phyloP scores from a whole-genome alignment of 2,113 vertebrate genomes.

The Myocastor coypus region DNA sequence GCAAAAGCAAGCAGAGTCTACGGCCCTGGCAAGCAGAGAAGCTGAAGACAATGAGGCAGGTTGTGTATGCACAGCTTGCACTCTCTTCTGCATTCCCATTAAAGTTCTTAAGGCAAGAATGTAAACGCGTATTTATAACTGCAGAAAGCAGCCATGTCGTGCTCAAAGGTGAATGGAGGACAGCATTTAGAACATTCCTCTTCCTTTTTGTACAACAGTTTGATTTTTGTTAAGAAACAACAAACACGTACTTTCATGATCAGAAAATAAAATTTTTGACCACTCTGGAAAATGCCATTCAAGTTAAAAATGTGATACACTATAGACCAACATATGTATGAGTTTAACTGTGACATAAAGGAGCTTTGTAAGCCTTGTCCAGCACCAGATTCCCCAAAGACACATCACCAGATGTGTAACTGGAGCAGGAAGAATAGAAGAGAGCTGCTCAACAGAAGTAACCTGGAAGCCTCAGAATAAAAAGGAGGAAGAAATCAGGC shows the following conservation, averaged over 20 bases:
- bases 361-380: conserved; percentile 10
- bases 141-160: background rate
- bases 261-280: background rate
- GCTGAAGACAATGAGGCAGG: background rate
- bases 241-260: conserved; percentile 41
- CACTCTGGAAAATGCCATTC: conserved; percentile 16
- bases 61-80: background rate
- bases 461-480: background rate
- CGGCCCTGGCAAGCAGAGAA: background rate
- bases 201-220: background rate
- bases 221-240: background rate
- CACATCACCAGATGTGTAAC: conserved; percentile 36
- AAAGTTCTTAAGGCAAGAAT: conserved; percentile 3
- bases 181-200: background rate
- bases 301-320: conserved; percentile 46
- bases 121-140: background rate
- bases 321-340: background rate
- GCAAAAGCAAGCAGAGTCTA: background rate
- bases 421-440: background rate
- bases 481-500: background rate
- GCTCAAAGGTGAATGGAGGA: background rate
- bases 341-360: conserved; percentile 41
- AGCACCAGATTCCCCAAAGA: conserved; percentile 24
- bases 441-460: background rate
- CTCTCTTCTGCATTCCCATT: background rate